Percentiles rank a stretch among this genome's conserved stretches.
phyloP scores from a whole-genome alignment of 2,797 vertebrate species.

The Alectoris magna region DNA sequence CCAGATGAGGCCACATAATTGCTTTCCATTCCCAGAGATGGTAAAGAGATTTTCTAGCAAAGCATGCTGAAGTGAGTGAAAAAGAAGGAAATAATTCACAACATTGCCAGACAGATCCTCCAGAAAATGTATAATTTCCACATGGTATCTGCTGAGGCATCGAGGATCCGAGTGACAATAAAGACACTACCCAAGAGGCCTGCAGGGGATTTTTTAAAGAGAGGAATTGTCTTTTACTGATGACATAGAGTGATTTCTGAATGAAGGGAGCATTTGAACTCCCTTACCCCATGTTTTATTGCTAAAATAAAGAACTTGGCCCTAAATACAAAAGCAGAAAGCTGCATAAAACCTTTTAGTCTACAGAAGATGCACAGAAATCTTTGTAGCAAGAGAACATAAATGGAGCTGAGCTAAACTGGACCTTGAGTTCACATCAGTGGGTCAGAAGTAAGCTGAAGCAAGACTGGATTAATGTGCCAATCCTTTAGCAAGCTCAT shows the following conservation, averaged over 20 bases:
- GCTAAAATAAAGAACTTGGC: background rate
- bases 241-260: background rate
- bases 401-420: background rate
- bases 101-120: background rate
- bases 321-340: background rate
- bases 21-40: background rate
- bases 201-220: background rate
- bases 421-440: background rate
- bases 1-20: background rate
- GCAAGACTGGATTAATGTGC: background rate
- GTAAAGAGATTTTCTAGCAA: background rate
- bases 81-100: background rate
- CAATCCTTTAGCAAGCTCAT: background rate
- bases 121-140: background rate
- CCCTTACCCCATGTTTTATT: background rate
- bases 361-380: background rate
- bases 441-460: background rate
- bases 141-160: background rate
- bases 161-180: background rate
- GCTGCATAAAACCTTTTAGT: background rate
- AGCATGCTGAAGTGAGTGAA: background rate
- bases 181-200: background rate
- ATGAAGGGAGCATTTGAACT: background rate
- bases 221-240: background rate
- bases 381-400: background rate